These are phyloP conservation scores for Nemurella pictetii DNA, from an alignment of 2,888 invertebrate genomes.

Conservation along the genomic window DNA sequence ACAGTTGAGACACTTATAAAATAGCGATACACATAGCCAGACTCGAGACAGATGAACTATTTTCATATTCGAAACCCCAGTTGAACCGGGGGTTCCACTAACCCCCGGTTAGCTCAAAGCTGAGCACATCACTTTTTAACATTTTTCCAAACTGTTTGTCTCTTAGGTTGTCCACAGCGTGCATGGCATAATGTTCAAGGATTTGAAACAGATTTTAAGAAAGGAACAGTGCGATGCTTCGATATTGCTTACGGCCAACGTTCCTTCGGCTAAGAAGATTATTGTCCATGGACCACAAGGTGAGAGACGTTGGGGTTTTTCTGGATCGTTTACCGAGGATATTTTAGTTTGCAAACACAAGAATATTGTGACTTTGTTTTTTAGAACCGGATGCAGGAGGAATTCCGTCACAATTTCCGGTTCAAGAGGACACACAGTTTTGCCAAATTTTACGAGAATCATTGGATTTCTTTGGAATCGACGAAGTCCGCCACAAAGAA, in stretches of 20 bases:
- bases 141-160: background rate
- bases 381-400: slow-evolving; percentile 84
- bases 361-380: slow-evolving; percentile 31
- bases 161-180: slow-evolving; percentile 94
- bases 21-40: too few species aligned
- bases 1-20: too few species aligned
- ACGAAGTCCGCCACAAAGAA: slow-evolving; percentile 83
- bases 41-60: too few species aligned
- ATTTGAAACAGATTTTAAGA: slow-evolving; percentile 95
- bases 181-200: slow-evolving; percentile 99
- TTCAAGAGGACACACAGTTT: slow-evolving; percentile 97
- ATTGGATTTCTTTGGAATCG: slow-evolving; percentile 95
- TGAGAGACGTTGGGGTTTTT: slow-evolving; percentile 46
- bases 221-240: slow-evolving; percentile 99
- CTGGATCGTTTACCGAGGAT: too few species aligned
- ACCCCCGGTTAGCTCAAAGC: too few species aligned
- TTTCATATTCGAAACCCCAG: too few species aligned
- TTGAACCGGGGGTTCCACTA: too few species aligned
- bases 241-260: slow-evolving; percentile 95
- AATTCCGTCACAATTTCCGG: slow-evolving; percentile 97
- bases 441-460: slow-evolving; percentile 93
- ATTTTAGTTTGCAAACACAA: background rate
- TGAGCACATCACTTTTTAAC: too few species aligned
- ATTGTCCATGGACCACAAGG: slow-evolving; percentile 91
- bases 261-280: slow-evolving; percentile 98